These are phyloP conservation scores for Catagonus wagneri DNA, from an alignment of 2,113 vertebrate genomes.

Conservation along the genomic window DNA sequence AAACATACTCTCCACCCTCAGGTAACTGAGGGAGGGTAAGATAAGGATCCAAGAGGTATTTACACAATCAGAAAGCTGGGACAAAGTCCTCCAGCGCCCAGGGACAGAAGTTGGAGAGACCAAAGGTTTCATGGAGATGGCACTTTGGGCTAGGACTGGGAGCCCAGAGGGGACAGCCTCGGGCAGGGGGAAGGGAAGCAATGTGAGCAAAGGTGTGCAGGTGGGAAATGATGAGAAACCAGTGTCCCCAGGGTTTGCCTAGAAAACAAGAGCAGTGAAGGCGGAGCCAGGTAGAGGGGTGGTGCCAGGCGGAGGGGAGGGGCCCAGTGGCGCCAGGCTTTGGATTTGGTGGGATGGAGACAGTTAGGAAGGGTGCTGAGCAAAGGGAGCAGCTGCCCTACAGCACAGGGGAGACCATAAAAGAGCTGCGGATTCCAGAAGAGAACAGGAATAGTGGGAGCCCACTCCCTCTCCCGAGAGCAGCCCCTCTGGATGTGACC, in stretches of 20 bases:
- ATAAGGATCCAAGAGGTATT: background rate
- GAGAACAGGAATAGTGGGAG: rapidly evolving
- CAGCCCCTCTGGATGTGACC: background rate
- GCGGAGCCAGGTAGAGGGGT: rapidly evolving
- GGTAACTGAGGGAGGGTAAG: background rate
- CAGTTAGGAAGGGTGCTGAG: background rate
- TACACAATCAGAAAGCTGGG: background rate
- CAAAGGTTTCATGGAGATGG: background rate
- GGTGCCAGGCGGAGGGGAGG: background rate
- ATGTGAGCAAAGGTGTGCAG: background rate
- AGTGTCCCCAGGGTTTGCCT: background rate
- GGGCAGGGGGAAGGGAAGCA: too few relatives aligned
- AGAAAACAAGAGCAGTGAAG: background rate
- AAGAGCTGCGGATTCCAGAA: background rate
- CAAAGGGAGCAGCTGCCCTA: background rate
- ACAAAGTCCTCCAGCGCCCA: background rate
- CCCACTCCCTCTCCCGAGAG: too few relatives aligned
- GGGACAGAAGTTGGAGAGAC: background rate
- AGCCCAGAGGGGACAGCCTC: background rate
- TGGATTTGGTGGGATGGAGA: background rate
- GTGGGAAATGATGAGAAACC: background rate
- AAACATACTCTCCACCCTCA: background rate
- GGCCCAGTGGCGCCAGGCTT: background rate
- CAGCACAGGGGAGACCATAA: rapidly evolving
- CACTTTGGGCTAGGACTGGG: background rate